Evolutionary conservation across 53 echinoderm and acorn worm genomes (phyloP).

Genomic region (Actinopyga echinites): DNA sequence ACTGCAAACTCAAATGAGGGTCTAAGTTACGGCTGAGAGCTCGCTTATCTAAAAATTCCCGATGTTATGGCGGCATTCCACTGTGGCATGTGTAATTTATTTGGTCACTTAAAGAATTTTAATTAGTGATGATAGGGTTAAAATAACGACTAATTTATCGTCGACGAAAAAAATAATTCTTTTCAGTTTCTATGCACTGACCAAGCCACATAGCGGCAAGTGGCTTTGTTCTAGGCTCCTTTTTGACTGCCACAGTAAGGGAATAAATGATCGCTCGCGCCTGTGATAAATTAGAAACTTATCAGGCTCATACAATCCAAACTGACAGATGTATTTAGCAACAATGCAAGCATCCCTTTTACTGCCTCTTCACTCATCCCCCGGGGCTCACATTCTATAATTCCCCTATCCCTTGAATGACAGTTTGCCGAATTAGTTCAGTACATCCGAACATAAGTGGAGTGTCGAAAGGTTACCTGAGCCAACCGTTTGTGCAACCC

Average conservation of each 20-base stretch:
- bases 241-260: not conserved
- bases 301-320: slow-evolving; percentile 4
- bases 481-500: not conserved
- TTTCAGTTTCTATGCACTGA: not conserved
- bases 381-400: not conserved
- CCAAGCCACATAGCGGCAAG: slow-evolving; percentile 12
- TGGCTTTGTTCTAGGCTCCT: slow-evolving; percentile 3
- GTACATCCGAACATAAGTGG: slow-evolving; percentile 38
- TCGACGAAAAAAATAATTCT: not conserved
- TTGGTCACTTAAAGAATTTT: slow-evolving; percentile 38
- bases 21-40: not conserved
- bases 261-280: not conserved
- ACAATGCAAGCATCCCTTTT: slow-evolving; percentile 2
- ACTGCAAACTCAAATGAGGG: not conserved
- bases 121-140: slow-evolving; percentile 30
- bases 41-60: not conserved
- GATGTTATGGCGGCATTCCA: not conserved
- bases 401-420: slow-evolving; percentile 29
- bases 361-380: slow-evolving; percentile 9
- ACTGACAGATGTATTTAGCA: slow-evolving; percentile 34
- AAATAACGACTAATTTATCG: slow-evolving; percentile 21
- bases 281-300: not conserved
- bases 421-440: slow-evolving; percentile 29
- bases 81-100: slow-evolving; percentile 29
- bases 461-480: slow-evolving; percentile 40